These are phyloP conservation scores for Callopanchax toddi DNA, from an alignment of 2,113 vertebrate species.

Conservation along the genomic window DNA sequence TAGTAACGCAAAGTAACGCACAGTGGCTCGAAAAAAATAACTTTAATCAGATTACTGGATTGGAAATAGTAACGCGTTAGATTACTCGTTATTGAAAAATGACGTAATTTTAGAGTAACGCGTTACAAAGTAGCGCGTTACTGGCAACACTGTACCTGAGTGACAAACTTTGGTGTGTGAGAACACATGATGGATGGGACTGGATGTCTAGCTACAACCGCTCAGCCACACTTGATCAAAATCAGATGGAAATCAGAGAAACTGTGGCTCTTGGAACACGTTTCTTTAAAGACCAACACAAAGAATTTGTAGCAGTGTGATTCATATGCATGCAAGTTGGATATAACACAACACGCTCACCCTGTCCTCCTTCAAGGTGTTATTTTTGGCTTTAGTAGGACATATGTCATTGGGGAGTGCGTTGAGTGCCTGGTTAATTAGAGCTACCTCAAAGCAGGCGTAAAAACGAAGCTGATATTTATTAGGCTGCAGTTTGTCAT, in stretches of 20 bases:
- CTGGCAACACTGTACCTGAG: no score
- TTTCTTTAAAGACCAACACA: neutral
- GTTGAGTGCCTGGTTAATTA: slow-evolving; percentile 76
- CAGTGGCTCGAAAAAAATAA: no score
- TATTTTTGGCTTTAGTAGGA: slow-evolving; percentile 76
- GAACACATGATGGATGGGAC: no score
- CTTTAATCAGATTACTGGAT: no score
- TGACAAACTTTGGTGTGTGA: no score
- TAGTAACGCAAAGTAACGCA: no score
- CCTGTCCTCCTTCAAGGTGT: slow-evolving; percentile 63
- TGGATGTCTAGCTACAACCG: slow-evolving; percentile 36
- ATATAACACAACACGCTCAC: slow-evolving; percentile 47
- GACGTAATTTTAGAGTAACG: no score
- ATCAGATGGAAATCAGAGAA: slow-evolving; percentile 47
- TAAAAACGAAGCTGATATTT: slow-evolving; percentile 72
- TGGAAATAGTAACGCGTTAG: no score
- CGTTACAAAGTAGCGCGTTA: no score
- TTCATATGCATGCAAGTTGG: slow-evolving; percentile 43
- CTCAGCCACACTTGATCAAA: slow-evolving; percentile 36
- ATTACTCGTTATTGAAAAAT: no score
- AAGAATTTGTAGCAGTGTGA: slow-evolving; percentile 23
- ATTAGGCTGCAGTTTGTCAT: slow-evolving; percentile 78
- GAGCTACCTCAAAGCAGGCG: slow-evolving; percentile 74
- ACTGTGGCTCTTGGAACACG: slow-evolving; percentile 33
- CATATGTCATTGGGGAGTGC: slow-evolving; percentile 74